Evolutionary conservation across 2,888 invertebrate genomes (phyloP), one percentile per base, ranked within the genome.

Genomic region (Nymphalis polychloros): DNA sequence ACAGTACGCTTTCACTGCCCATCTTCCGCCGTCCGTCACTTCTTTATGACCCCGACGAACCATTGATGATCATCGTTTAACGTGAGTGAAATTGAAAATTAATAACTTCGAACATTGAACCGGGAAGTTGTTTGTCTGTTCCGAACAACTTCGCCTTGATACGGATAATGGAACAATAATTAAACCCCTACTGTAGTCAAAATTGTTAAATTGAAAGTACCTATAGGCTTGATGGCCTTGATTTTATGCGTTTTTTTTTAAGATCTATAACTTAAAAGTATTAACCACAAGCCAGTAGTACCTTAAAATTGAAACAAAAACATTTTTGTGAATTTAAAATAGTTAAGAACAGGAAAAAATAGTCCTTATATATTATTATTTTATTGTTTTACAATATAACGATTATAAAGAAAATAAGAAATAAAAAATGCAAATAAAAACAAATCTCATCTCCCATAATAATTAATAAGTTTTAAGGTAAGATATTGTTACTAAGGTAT

Each of bases 11-110:
- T 70, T 70, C 70, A 67, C 70, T 64, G 52, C 49, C n/a, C 60
- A 55, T 62, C 52, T 52, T 52, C 31, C 52, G 65, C 27, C 10
- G 27, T 46, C 49, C 35, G 27, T 50, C 50, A 59, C 35, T 60
- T 64, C 64, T 70, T 20, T 53, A 20, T 70, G 70, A 70, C 70
- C 70, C 59, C 64, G 47, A 23, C 35, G 57, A 67, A 61, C 61
- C 57, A 41, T 57, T 49, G 17, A 50, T 23, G n/a, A 16, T 47
- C 50, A 31, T n/a, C 49, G 50, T n/a, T 63, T 48, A 62, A 17
- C 8, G 13, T 48, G 19, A 16, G 31, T 46, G 53, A 57, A 64
- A 59, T 20, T 53, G 35, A 60, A 49, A 31, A 55, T 48, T 23
- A 50, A 23, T 59, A 41, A 47, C 20, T 20, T 35, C 19, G 35